phyloP scores from a whole-genome alignment of 2,113 vertebrate species.

The Beaufortia kweichowensis region DNA sequence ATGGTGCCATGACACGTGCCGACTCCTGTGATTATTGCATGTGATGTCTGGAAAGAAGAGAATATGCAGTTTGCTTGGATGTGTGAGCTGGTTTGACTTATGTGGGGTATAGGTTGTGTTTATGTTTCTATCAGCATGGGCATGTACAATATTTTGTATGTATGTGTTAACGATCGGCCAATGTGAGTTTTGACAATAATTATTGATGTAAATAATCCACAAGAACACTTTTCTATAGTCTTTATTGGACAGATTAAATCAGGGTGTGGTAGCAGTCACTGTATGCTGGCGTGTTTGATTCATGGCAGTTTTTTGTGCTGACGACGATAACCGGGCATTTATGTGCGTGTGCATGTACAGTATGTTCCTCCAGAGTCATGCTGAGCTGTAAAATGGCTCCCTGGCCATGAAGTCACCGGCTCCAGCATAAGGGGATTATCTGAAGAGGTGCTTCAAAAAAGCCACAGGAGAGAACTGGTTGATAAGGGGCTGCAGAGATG shows the following conservation, averaged over 20 bases:
- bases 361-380: constrained; percentile 14
- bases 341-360: constrained; percentile 9
- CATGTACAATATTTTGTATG: too few species aligned
- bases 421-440: constrained; percentile 28
- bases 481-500: constrained; percentile 1
- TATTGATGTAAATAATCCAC: too few species aligned
- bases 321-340: background rate
- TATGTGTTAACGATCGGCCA: too few species aligned
- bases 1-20: constrained; percentile 17
- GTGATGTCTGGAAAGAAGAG: constrained; percentile 35
- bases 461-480: background rate
- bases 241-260: too few species aligned
- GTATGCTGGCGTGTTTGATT: background rate
- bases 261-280: constrained; percentile 9
- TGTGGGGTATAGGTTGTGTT: too few species aligned
- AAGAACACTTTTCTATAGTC: too few species aligned
- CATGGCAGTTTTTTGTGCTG: constrained; percentile 8
- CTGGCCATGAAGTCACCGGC: constrained; percentile 14
- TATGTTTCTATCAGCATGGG: too few species aligned
- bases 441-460: constrained; percentile 40
- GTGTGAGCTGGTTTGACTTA: constrained; percentile 19
- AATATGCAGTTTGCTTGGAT: constrained; percentile 2
- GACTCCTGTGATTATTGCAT: constrained; percentile 30
- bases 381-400: constrained; percentile 46
- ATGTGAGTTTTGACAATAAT: too few species aligned